phyloP scores from a whole-genome alignment of 2,888 invertebrate genomes.

The Tipula helvola region DNA sequence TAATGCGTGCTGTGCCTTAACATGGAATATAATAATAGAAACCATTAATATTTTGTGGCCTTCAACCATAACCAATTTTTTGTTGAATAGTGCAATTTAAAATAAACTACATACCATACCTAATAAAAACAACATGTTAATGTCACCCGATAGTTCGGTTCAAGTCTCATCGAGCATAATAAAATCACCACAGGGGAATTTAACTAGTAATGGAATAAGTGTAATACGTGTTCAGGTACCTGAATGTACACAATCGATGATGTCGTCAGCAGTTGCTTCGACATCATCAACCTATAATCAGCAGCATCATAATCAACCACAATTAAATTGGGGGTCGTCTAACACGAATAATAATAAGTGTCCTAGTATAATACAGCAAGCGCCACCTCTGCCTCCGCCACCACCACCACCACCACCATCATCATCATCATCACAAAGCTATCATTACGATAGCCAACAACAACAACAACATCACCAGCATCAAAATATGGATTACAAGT shows the following conservation, averaged over 20 bases:
- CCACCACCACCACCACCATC: not conserved
- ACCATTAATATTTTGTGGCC: not conserved
- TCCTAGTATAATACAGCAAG: not conserved
- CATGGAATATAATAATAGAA: not conserved
- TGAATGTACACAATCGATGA: constrained; percentile 14
- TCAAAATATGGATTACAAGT: constrained; percentile 21
- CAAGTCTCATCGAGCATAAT: not conserved
- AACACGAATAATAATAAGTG: not conserved
- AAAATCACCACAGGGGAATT: not conserved
- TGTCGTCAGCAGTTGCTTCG: not conserved
- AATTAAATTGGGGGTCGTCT: not conserved
- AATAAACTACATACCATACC: not conserved
- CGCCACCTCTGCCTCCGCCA: not conserved
- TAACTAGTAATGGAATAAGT: not conserved
- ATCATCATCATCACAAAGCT: not conserved
- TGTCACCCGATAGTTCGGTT: constrained; percentile 36
- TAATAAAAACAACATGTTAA: constrained; percentile 29
- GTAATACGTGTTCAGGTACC: constrained; percentile 27
- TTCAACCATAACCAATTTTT: not conserved
- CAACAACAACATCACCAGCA: constrained; percentile 13
- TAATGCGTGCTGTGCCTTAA: not conserved
- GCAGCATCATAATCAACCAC: constrained; percentile 11
- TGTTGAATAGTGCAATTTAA: not conserved
- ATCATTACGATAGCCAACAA: constrained; percentile 10
- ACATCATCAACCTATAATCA: not conserved